These are phyloP conservation scores for Harpalus rufipes DNA, from an alignment of 2,888 invertebrate genomes.

Conservation along the genomic window DNA sequence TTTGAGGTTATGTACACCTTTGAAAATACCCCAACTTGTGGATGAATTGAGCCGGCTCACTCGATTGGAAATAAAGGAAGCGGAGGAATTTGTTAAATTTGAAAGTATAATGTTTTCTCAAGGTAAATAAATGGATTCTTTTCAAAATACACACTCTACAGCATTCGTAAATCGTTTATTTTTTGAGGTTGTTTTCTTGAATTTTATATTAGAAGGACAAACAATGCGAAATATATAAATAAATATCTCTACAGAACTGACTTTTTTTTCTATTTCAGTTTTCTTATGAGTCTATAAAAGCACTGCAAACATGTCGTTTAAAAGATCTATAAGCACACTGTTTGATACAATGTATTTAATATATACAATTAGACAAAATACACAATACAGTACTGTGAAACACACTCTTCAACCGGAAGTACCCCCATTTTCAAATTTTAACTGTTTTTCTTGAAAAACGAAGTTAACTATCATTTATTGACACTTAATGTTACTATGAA, in stretches of 20 bases:
- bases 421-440: too few species aligned
- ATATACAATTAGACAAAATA: too few species aligned
- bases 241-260: not conserved
- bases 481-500: too few species aligned
- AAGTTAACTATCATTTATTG: too few species aligned
- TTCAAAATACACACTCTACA: not conserved
- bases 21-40: slow-evolving; percentile 30
- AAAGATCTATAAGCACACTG: too few species aligned
- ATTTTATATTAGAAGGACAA: not conserved
- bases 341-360: too few species aligned
- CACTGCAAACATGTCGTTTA: too few species aligned
- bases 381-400: too few species aligned
- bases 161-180: not conserved
- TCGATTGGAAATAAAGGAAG: slow-evolving; percentile 48
- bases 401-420: too few species aligned
- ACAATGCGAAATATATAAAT: not conserved
- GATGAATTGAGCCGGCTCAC: slow-evolving; percentile 14
- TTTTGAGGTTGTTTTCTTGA: not conserved
- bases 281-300: too few species aligned
- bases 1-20: slow-evolving; percentile 51
- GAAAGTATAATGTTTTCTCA: slow-evolving; percentile 30
- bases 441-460: too few species aligned
- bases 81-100: slow-evolving; percentile 41
- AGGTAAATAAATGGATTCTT: slow-evolving; percentile 24
- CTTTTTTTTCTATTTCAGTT: too few species aligned